Conservation (phyloP, 2,888 invertebrate species). For the Dorcus hopei region DNA sequence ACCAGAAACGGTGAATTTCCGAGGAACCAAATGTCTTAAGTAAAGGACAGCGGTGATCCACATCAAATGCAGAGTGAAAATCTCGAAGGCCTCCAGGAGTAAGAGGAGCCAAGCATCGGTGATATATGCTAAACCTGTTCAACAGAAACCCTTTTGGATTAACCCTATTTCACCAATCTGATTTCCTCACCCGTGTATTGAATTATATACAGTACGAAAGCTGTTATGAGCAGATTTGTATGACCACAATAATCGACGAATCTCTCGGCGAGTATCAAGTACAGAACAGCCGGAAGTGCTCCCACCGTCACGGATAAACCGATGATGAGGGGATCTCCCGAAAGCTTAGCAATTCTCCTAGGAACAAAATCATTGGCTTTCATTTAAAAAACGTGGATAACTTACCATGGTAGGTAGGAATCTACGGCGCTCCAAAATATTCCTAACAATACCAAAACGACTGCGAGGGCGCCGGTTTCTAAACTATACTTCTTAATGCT, state of each 20-base stretch:
- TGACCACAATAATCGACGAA: constrained; percentile 81
- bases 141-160: constrained; percentile 8
- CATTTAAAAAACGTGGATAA: constrained; percentile 17
- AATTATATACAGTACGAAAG: constrained; percentile 78
- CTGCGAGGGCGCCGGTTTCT: constrained; percentile 67
- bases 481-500: constrained; percentile 71
- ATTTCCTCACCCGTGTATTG: constrained; percentile 62
- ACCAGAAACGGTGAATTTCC: constrained; percentile 72
- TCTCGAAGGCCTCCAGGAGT: constrained; percentile 69
- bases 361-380: constrained; percentile 23
- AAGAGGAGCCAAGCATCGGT: constrained; percentile 64
- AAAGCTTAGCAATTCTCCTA: constrained; percentile 61
- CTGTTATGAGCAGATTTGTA: constrained; percentile 77
- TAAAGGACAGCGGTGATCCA: constrained; percentile 80
- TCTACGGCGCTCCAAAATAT: constrained; percentile 79
- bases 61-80: constrained; percentile 72
- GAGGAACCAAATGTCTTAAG: constrained; percentile 75
- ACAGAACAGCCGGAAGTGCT: constrained; percentile 66
- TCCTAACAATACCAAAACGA: constrained; percentile 70
- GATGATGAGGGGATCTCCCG: constrained; percentile 56
- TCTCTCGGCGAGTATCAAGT: constrained; percentile 74
- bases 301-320: constrained; percentile 67
- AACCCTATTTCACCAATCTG: not conserved
- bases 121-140: constrained; percentile 56
- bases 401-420: constrained; percentile 70